phyloP scores from a whole-genome alignment of 2,113 vertebrate genomes.

The Gymnorhina tibicen region DNA sequence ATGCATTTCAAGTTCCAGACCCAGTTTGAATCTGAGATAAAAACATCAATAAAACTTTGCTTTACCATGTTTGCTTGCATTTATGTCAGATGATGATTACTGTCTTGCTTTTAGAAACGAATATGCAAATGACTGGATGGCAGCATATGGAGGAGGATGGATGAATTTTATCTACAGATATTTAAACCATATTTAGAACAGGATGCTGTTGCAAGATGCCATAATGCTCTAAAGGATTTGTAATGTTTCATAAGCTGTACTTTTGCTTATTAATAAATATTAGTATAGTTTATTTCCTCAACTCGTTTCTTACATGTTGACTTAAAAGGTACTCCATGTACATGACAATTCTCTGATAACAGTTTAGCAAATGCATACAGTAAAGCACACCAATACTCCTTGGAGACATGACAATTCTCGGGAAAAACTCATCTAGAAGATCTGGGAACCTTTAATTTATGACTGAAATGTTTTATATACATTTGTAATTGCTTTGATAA shows the following conservation, averaged over 20 bases:
- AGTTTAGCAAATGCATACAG: not conserved
- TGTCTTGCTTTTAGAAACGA: constrained; percentile 9
- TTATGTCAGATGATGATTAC: not conserved
- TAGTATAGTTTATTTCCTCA: constrained; percentile 51
- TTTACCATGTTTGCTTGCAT: not conserved
- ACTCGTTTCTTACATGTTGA: constrained; percentile 45
- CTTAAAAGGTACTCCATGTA: constrained; percentile 18
- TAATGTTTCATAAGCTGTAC: constrained; percentile 16
- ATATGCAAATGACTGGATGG: not conserved
- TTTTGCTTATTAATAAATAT: constrained; percentile 61
- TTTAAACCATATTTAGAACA: constrained; percentile 21
- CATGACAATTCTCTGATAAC: not conserved
- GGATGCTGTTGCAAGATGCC: not conserved
- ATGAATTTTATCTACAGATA: constrained; percentile 27
- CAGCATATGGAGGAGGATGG: not conserved
- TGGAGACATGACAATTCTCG: not conserved
- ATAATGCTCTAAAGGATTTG: not conserved
- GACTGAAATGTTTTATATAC: not conserved
- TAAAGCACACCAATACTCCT: not conserved
- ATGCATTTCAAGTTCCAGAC: not conserved
- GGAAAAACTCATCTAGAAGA: constrained; percentile 33
- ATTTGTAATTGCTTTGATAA: constrained; percentile 34
- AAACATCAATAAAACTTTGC: not conserved
- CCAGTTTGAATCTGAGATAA: not conserved
- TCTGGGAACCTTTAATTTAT: constrained; percentile 44